phyloP scores from a whole-genome alignment of 1,140 invertebrate genomes.

The Mactra quadrangularis region DNA sequence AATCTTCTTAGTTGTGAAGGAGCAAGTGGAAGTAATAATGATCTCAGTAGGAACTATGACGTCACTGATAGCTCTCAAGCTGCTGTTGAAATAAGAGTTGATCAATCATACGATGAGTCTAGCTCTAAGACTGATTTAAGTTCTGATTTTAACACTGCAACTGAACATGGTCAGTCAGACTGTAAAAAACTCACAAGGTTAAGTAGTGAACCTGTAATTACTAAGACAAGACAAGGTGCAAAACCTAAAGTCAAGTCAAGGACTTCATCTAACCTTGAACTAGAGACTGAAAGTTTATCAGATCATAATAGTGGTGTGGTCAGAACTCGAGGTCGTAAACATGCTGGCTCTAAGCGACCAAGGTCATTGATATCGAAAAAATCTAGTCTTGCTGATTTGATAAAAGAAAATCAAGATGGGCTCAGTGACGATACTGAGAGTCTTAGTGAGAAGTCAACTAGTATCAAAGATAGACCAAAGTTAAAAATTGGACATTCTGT shows the following conservation, averaged over 20 bases:
- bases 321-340: neutral
- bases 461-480: slow-evolving; percentile 32
- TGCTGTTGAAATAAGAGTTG: neutral
- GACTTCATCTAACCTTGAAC: slow-evolving; percentile 41
- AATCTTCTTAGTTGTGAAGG: neutral
- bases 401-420: slow-evolving; percentile 15
- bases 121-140: neutral
- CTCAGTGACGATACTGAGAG: slow-evolving; percentile 3
- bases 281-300: slow-evolving; percentile 33
- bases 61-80: neutral
- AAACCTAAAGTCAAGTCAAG: slow-evolving; percentile 40
- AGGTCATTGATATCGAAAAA: slow-evolving; percentile 56
- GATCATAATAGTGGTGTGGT: neutral
- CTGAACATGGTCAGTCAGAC: neutral
- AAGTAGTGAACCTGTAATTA: slow-evolving; percentile 9
- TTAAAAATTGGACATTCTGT: slow-evolving; percentile 41
- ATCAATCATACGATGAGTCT: neutral
- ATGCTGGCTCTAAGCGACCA: slow-evolving; percentile 40
- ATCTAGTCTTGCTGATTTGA: slow-evolving; percentile 36
- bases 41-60: neutral
- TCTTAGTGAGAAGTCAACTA: slow-evolving; percentile 1
- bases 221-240: slow-evolving; percentile 6
- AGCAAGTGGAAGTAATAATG: too few species aligned
- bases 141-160: neutral
- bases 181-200: neutral